Evolutionary conservation across 92 coral and sea anemone species (phyloP).

Genomic region (Pocillopora grandis): DNA sequence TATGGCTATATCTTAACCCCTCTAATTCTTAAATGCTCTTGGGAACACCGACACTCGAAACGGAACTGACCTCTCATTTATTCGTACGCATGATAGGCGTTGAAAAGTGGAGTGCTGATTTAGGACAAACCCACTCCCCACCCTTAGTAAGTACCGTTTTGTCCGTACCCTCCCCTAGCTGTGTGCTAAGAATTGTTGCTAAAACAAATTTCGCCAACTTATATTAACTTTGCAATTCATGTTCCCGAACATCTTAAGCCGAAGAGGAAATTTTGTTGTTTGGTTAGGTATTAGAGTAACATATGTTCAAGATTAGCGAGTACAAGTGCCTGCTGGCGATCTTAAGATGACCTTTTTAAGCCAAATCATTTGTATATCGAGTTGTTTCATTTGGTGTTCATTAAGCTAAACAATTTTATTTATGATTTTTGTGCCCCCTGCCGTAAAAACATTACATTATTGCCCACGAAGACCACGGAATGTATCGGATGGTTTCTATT

Average conservation of each 20-base stretch:
- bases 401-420: background rate
- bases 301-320: background rate
- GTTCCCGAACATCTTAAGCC: background rate
- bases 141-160: background rate
- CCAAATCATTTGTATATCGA: constrained; percentile 8
- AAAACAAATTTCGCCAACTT: background rate
- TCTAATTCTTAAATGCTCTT: constrained; percentile 9
- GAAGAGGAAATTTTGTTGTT: background rate
- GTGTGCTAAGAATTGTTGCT: background rate
- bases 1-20: background rate
- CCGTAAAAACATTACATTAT: constrained; percentile 22
- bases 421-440: constrained; percentile 14
- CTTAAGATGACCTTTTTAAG: background rate
- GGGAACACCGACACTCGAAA: constrained; percentile 29
- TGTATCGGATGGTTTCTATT: constrained; percentile 6
- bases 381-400: constrained; percentile 1
- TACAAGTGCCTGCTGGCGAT: background rate
- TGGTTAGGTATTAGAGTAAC: background rate
- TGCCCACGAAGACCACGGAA: constrained; percentile 22
- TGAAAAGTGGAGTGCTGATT: constrained; percentile 15
- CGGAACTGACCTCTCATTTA: constrained; percentile 27
- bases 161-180: constrained; percentile 11
- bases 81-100: constrained; percentile 27
- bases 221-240: no score
- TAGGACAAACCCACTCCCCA: background rate